Percentiles rank a stretch among this genome's conserved stretches.
phyloP scores from a whole-genome alignment of 1,140 invertebrate species.

The Whitmania pigra region DNA sequence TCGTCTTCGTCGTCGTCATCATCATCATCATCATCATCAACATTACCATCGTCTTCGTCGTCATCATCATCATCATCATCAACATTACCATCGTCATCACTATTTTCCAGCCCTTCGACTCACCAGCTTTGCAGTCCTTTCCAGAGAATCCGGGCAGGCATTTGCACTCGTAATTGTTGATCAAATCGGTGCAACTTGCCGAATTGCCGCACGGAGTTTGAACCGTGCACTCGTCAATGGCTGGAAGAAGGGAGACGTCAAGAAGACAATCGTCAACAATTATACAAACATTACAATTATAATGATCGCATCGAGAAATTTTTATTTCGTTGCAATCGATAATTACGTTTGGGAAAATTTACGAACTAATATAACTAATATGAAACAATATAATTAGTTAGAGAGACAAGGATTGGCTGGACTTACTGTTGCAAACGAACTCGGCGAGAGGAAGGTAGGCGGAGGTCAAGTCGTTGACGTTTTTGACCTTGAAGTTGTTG shows the following conservation, averaged over 20 bases:
- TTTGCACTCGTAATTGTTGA: constrained; percentile 18
- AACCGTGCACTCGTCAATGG: constrained; percentile 15
- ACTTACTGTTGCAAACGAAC: constrained; percentile 7
- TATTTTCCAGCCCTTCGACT: background rate
- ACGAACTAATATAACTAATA: no score
- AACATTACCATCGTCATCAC: no score
- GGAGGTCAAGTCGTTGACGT: background rate
- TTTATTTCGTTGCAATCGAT: background rate
- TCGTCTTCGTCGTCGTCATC: no score
- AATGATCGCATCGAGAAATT: background rate
- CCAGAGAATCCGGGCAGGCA: constrained; percentile 20
- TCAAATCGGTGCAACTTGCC: constrained; percentile 17
- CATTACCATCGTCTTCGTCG: no score
- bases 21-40: no score
- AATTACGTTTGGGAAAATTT: no score
- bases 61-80: no score
- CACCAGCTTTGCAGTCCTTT: constrained; percentile 21
- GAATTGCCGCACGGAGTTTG: constrained; percentile 20
- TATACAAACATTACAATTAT: background rate
- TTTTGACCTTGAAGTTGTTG: background rate
- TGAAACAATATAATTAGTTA: no score
- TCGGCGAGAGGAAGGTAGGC: background rate
- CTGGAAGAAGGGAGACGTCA: background rate
- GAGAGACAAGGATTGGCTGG: no score
- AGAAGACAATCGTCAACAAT: background rate